Evolutionary conservation across 1,140 invertebrate genomes (phyloP).

Genomic region (Cotesia chilonis): DNA sequence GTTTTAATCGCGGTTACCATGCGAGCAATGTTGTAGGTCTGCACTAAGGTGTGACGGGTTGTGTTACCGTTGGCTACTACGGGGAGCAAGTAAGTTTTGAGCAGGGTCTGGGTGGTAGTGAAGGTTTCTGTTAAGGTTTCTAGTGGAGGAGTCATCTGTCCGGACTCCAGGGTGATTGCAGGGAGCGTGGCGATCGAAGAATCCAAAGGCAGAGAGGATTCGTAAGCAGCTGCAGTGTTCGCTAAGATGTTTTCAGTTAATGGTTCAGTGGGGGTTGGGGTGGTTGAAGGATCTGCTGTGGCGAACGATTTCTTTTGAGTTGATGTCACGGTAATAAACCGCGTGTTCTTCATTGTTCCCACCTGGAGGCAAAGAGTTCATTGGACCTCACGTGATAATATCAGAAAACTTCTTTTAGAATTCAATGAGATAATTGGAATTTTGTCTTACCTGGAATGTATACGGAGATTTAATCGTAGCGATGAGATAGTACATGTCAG

Average conservation of each 20-base stretch:
- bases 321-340: conserved; percentile 84
- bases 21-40: conserved; percentile 87
- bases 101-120: conserved; percentile 84
- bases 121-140: conserved; percentile 91
- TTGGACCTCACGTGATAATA: not conserved
- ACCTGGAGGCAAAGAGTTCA: conserved; percentile 67
- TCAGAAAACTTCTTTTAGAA: too few species aligned
- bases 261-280: conserved; percentile 74
- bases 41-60: conserved; percentile 80
- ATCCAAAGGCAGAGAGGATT: conserved; percentile 75
- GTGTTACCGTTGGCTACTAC: conserved; percentile 78
- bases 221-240: conserved; percentile 77
- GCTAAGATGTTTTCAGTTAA: conserved; percentile 87
- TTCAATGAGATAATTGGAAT: too few species aligned
- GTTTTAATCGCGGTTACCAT: conserved; percentile 89
- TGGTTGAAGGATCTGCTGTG: conserved; percentile 68
- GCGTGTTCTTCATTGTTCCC: conserved; percentile 84
- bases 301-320: conserved; percentile 80
- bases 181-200: conserved; percentile 84
- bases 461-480: conserved; percentile 90
- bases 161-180: conserved; percentile 77
- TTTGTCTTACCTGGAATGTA: conserved; percentile 77
- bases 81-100: conserved; percentile 87
- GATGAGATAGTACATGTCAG: conserved; percentile 85
- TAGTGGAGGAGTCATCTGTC: conserved; percentile 80